phyloP scores from a whole-genome alignment of 1,140 invertebrate species.

The Heliothis subflexa region DNA sequence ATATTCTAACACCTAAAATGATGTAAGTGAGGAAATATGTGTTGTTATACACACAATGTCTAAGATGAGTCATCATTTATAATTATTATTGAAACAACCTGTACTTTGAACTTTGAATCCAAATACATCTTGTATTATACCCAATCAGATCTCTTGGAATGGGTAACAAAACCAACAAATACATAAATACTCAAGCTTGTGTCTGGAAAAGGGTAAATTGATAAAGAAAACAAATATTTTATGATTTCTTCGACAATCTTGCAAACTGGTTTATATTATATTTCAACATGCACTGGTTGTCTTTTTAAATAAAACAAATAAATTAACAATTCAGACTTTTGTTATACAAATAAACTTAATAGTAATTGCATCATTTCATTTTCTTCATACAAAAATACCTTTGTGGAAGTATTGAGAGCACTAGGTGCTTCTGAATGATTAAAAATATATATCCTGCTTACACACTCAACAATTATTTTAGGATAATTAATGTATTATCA shows the following conservation, averaged over 20 bases:
- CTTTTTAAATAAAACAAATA: slow-evolving; percentile 35
- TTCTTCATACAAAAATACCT: slow-evolving; percentile 29
- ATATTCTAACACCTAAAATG: background rate
- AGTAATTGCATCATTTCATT: slow-evolving; percentile 6
- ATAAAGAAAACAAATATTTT: background rate
- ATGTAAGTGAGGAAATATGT: background rate
- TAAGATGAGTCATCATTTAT: slow-evolving; percentile 21
- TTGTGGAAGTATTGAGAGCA: background rate
- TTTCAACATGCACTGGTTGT: background rate
- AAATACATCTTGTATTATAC: background rate
- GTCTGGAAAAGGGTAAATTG: background rate
- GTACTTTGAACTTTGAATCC: slow-evolving; percentile 18
- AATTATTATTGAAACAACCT: background rate
- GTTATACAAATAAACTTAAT: slow-evolving; percentile 21
- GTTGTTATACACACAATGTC: slow-evolving; percentile 7
- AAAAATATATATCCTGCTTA: slow-evolving; percentile 11
- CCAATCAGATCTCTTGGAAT: background rate
- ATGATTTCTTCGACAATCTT: slow-evolving; percentile 23
- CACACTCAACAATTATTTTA: slow-evolving; percentile 5
- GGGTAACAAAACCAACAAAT: background rate
- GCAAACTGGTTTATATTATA: slow-evolving; percentile 28
- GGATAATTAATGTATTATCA: too few species aligned
- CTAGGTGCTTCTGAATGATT: slow-evolving; percentile 10
- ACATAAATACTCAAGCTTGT: background rate
- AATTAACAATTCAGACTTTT: slow-evolving; percentile 42